Percentiles rank a stretch among this genome's conserved stretches.
Evolutionary conservation across 1,140 invertebrate species (phyloP).

Genomic region (Glomeris maerens): DNA sequence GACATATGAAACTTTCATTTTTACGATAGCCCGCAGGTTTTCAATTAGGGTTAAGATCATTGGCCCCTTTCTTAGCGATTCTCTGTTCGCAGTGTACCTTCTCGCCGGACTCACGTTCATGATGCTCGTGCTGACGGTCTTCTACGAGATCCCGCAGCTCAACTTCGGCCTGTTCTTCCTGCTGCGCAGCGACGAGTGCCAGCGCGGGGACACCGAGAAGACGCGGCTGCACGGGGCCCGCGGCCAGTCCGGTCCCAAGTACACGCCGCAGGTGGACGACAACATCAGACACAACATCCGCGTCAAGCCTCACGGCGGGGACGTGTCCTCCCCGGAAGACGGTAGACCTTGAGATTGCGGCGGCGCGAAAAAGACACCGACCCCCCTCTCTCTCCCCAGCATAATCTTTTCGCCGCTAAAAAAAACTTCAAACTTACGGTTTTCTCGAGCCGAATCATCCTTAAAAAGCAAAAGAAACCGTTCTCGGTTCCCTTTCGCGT

Average conservation of each 20-base stretch:
- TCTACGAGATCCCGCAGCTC: constrained; percentile 74
- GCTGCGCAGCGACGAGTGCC: constrained; percentile 45
- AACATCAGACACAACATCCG: constrained; percentile 8
- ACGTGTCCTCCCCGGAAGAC: constrained; percentile 10
- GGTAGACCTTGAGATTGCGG: neutral
- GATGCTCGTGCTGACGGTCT: constrained; percentile 63
- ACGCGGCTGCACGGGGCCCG: constrained; percentile 35
- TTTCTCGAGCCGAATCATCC: no score
- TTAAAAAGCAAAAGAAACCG: no score
- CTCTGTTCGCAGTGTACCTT: constrained; percentile 49
- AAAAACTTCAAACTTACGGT: no score
- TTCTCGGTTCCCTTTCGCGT: no score
- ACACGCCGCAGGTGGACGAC: constrained; percentile 11
- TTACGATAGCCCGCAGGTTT: no score
- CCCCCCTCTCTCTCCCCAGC: no score
- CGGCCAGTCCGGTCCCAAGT: constrained; percentile 5
- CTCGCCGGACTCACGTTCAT: constrained; percentile 63
- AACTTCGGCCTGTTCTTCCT: constrained; percentile 64
- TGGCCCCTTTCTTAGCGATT: constrained; percentile 1
- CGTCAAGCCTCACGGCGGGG: constrained; percentile 3
- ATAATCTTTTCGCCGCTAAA: no score
- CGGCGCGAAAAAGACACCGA: no score
- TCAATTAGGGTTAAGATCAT: neutral
- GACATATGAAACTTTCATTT: no score
- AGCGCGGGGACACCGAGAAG: constrained; percentile 38